Base-by-base conservation (phyloP, 2,888 invertebrate genomes). In the Zaprionus bogoriensis region DNA sequence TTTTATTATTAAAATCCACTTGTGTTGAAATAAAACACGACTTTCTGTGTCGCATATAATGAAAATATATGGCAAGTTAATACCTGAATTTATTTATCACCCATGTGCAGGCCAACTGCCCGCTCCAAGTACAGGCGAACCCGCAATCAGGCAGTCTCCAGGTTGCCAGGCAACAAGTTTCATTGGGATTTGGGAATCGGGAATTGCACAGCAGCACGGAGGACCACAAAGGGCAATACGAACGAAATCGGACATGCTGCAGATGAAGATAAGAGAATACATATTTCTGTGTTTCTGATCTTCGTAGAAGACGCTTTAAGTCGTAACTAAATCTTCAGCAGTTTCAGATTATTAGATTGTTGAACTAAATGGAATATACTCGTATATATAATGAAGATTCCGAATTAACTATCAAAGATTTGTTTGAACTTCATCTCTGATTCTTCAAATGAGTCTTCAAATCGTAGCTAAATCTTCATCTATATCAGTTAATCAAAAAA, bases 1-100 rank as follows among this genome's bases (percentile, higher is more conserved):
- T 88, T 89, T 89, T 88, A 88, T 88, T 87, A 85, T 87, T 83
- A 79, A 89, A 89, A 89, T 90, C 87, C 87, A 90, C 89, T 90
- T 90, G 89, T 90, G 90, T 89, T 90, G 89, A 90, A 89, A 90
- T 90, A 89, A 90, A 90, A 89, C 90, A 90, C 87, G 90, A 87
- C 89, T 90, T 90, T 90, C 88, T 87, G 87, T 90, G 90, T 90
- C 90, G 87, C 79, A 86, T 87, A 89, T 90, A 90, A 90, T 90
- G 90, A 90, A 90, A 90, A 90, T 90, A 90, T 90, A 90, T 89
- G 88, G 90, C 89, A 85, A 89, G 87, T 89, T 89, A 89, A 90
- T 89, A 87, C 89, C 89, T 87, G 80, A 88, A 89, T 89, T 89
- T 90, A 90, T 90, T 90, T 90, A 89, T 89, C 84, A 83, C 80